These are phyloP conservation scores for Erithacus rubecula DNA, from an alignment of 2,797 vertebrate species.

Conservation along the genomic window DNA sequence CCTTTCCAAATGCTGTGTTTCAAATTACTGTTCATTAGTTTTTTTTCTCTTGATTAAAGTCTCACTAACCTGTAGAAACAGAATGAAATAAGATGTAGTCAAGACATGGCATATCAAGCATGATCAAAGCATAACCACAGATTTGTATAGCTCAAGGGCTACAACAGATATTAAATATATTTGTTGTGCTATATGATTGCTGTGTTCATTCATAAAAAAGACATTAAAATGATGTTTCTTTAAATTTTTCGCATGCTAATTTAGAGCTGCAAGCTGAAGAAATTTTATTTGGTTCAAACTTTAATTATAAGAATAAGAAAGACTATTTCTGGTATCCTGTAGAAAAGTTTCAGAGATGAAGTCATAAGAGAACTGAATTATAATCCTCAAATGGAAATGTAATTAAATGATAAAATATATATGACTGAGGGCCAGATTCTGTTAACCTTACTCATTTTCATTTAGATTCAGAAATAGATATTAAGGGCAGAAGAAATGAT, in stretches of 20 bases:
- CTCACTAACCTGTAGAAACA: conserved; percentile 50
- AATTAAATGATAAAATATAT: conserved; percentile 31
- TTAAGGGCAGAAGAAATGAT: neutral
- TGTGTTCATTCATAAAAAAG: neutral
- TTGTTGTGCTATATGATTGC: neutral
- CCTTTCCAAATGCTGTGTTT: conserved; percentile 62
- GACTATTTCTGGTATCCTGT: neutral
- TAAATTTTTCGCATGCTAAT: neutral
- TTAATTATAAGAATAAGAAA: neutral
- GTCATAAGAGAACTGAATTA: neutral
- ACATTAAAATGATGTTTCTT: neutral
- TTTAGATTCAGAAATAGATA: neutral
- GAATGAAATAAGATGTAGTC: conserved; percentile 42
- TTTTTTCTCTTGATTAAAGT: conserved; percentile 37
- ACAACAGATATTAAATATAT: neutral
- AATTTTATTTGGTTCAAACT: neutral
- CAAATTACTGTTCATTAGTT: conserved; percentile 23
- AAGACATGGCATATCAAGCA: conserved; percentile 23
- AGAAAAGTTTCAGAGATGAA: neutral
- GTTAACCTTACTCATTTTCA: neutral
- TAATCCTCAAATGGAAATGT: neutral
- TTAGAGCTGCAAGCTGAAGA: neutral
- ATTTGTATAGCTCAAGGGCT: neutral
- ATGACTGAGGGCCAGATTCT: neutral
- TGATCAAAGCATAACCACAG: neutral